Conservation (phyloP, 1,140 invertebrate species). For the Chironomus striatipennis region DNA sequence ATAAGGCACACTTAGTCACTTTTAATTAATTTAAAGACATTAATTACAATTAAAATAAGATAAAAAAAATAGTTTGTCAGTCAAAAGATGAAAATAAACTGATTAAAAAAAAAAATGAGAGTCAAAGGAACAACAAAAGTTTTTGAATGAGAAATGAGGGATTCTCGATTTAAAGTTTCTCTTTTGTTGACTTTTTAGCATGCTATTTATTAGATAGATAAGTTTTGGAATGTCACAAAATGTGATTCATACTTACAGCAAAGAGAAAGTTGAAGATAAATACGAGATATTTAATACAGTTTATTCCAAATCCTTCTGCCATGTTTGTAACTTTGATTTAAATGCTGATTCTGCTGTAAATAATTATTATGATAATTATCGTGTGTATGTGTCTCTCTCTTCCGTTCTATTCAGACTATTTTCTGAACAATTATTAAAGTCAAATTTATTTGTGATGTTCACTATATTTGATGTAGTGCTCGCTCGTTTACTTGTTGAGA, state of each 20-base stretch:
- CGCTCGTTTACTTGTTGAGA: background rate
- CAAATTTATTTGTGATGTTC: background rate
- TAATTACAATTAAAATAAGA: background rate
- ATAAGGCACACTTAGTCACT: background rate
- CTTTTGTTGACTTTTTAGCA: background rate
- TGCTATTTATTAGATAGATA: background rate
- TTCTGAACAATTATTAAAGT: background rate
- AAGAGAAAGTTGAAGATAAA: conserved; percentile 79
- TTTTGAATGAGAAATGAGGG: background rate
- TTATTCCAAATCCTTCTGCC: conserved; percentile 60
- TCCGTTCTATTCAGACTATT: background rate
- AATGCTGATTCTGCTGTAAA: background rate
- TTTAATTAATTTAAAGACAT: background rate
- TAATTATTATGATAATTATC: background rate
- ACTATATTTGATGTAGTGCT: background rate
- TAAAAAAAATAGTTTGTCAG: background rate
- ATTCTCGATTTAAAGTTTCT: background rate
- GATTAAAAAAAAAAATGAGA: conserved; percentile 18
- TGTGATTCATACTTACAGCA: conserved; percentile 55
- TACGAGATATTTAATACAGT: conserved; percentile 72
- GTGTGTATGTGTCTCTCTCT: background rate
- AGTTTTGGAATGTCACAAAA: background rate
- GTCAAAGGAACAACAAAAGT: background rate
- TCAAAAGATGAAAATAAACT: background rate
- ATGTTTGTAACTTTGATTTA: too few relatives aligned